phyloP scores from a whole-genome alignment of 37 sponge, comb jelly and placozoan genomes.

The Beroe ovata region DNA sequence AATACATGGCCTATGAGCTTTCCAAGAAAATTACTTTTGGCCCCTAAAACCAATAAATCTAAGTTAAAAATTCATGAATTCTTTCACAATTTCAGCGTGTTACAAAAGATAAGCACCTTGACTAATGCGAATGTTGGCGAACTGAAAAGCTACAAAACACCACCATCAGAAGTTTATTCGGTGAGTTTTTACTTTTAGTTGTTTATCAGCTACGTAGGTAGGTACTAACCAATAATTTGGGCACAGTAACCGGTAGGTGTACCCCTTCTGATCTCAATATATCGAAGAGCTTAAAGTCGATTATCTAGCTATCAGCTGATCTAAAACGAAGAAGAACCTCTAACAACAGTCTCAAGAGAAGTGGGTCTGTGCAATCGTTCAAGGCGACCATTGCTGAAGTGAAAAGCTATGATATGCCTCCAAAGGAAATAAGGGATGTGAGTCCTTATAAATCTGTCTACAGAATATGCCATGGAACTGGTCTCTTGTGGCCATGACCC shows the following conservation, averaged over 20 bases:
- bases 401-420: constrained; percentile 65
- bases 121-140: constrained; percentile 35
- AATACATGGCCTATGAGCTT: too few relatives aligned
- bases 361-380: not conserved
- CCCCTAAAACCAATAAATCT: too few relatives aligned
- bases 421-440: constrained; percentile 50
- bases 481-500: too few relatives aligned
- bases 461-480: too few relatives aligned
- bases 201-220: too few relatives aligned
- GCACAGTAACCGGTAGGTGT: too few relatives aligned
- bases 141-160: constrained; percentile 51
- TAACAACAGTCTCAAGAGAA: not conserved
- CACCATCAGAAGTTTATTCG: constrained; percentile 17
- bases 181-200: constrained; percentile 15
- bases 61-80: too few relatives aligned
- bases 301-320: not conserved
- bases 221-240: too few relatives aligned
- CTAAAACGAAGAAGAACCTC: not conserved
- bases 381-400: constrained; percentile 37
- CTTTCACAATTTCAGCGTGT: not conserved
- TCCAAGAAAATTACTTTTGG: too few relatives aligned
- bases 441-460: too few relatives aligned
- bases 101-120: not conserved
- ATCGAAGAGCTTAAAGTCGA: not conserved
- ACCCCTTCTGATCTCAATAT: too few relatives aligned